phyloP scores from a whole-genome alignment of 2,113 vertebrate genomes.

The Arenaria interpres region DNA sequence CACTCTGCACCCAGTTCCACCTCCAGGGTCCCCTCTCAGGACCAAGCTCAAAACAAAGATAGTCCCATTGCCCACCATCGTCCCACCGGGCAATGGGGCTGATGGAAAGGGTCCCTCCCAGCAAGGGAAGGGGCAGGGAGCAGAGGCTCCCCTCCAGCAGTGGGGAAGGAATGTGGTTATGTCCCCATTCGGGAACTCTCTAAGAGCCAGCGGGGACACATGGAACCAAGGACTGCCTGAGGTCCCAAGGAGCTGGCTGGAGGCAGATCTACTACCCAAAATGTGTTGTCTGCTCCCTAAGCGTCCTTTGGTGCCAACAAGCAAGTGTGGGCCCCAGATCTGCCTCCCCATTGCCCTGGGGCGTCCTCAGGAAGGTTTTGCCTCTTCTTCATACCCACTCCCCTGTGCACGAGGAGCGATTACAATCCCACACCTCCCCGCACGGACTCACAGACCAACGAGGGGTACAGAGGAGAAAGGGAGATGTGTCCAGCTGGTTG shows the following conservation, averaged over 20 bases:
- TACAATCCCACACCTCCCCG: background rate
- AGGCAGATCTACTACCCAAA: background rate
- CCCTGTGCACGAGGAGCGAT: fast-evolving
- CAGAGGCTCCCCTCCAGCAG: background rate
- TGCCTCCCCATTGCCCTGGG: background rate
- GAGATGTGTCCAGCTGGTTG: background rate
- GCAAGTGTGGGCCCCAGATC: fast-evolving
- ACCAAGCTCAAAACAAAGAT: fast-evolving
- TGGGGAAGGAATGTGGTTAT: background rate
- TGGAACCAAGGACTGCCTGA: background rate
- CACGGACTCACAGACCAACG: fast-evolving
- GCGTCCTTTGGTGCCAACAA: fast-evolving
- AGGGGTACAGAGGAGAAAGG: background rate
- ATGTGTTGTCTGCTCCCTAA: background rate
- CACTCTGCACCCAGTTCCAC: background rate
- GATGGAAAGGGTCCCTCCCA: background rate
- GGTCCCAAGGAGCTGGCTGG: background rate
- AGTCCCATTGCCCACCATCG: background rate
- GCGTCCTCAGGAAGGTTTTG: background rate
- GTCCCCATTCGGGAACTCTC: background rate
- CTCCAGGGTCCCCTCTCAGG: background rate
- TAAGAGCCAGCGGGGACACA: background rate
- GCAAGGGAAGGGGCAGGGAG: background rate
- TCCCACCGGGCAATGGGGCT: background rate
- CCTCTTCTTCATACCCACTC: background rate